phyloP scores from a whole-genome alignment of 1,140 invertebrate species.

The Drosophila kurseongensis region DNA sequence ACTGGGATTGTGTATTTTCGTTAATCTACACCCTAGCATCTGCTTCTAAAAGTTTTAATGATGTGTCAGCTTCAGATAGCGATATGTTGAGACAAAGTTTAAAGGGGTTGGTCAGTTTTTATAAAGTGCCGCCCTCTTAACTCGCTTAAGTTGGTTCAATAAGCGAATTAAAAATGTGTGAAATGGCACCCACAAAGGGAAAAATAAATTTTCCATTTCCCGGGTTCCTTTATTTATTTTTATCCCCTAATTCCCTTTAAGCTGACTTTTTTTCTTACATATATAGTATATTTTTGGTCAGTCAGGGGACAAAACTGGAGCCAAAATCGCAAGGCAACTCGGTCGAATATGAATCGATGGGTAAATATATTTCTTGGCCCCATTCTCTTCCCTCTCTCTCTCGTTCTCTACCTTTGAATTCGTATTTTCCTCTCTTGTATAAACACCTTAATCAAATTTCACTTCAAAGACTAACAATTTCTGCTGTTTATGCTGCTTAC shows the following conservation, averaged over 20 bases:
- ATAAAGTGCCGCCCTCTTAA: conserved; percentile 5
- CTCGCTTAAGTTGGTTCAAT: conserved; percentile 9
- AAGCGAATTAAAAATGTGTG: conserved; percentile 38
- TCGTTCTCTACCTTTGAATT: not conserved
- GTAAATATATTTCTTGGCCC: conserved; percentile 32
- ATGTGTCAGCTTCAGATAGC: conserved; percentile 40
- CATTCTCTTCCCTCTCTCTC: conserved; percentile 3
- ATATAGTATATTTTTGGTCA: conserved; percentile 16
- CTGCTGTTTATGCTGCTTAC: conserved; percentile 36
- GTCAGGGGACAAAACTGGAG: conserved; percentile 23
- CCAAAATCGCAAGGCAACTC: conserved; percentile 18
- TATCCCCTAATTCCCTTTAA: conserved; percentile 40
- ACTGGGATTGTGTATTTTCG: not conserved
- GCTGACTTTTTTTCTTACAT: not conserved
- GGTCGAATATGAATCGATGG: conserved; percentile 32
- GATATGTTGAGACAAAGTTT: conserved; percentile 6
- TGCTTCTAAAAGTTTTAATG: conserved; percentile 41
- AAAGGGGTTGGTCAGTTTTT: conserved; percentile 11
- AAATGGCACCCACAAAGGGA: conserved; percentile 18
- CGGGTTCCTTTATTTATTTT: not conserved
- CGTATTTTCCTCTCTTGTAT: conserved; percentile 26
- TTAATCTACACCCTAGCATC: conserved; percentile 30
- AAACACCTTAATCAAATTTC: conserved; percentile 58
- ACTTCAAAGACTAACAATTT: conserved; percentile 56
- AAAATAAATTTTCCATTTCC: conserved; percentile 23